Conservation (phyloP, 2,888 invertebrate species). For the Athalia rosae region DNA sequence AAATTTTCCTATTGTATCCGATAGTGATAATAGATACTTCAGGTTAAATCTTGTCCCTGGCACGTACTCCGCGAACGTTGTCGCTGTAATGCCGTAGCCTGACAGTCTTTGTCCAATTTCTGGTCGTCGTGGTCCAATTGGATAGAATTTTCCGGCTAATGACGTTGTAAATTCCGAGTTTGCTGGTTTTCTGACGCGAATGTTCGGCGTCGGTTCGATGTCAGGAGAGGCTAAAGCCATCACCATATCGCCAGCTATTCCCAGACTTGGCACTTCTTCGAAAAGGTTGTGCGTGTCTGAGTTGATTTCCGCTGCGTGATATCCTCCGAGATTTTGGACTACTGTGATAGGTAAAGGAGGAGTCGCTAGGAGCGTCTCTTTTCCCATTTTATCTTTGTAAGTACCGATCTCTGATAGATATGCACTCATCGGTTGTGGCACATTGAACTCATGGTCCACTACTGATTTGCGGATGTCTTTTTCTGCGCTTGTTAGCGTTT, state of each 20-base stretch:
- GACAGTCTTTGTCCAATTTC: constrained; percentile 51
- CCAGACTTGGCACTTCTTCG: constrained; percentile 62
- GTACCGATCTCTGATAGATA: constrained; percentile 58
- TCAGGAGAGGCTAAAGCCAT: constrained; percentile 61
- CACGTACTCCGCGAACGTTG: constrained; percentile 55
- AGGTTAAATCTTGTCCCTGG: constrained; percentile 54
- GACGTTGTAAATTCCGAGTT: constrained; percentile 52
- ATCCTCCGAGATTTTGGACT: constrained; percentile 58
- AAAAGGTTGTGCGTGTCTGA: constrained; percentile 60
- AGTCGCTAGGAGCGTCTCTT: constrained; percentile 55
- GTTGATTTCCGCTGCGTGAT: constrained; percentile 58
- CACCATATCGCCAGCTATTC: constrained; percentile 64
- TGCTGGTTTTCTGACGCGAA: constrained; percentile 56
- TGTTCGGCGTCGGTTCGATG: constrained; percentile 61
- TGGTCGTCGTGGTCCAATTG: constrained; percentile 55
- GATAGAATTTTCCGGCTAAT: constrained; percentile 54
- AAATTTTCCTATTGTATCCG: no score
- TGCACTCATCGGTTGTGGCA: constrained; percentile 59
- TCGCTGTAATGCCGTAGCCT: constrained; percentile 56
- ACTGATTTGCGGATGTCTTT: constrained; percentile 56
- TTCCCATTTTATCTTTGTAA: constrained; percentile 60
- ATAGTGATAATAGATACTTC: constrained; percentile 50
- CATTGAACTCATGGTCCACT: constrained; percentile 56
- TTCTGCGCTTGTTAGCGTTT: constrained; percentile 56
- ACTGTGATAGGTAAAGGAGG: constrained; percentile 57